Conservation (phyloP, 2,888 invertebrate species). For the Agonopterix subpropinquella region DNA sequence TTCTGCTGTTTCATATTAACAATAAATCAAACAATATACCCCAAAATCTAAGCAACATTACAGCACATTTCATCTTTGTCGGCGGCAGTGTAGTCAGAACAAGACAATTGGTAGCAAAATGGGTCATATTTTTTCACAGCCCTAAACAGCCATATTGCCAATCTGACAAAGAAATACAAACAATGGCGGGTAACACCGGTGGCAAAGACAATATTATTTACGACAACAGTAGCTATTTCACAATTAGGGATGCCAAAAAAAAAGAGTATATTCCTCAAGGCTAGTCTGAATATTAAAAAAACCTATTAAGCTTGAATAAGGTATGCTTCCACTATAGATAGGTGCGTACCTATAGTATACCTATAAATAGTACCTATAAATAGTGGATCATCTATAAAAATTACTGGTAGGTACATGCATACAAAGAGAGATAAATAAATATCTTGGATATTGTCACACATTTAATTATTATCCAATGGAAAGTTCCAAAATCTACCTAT, state of each 20-base stretch:
- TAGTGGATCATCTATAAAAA: no score
- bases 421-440: no score
- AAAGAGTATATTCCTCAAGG: constrained; percentile 1
- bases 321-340: no score
- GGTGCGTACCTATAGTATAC: no score
- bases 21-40: no score
- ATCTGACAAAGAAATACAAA: constrained; percentile 39
- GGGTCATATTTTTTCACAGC: constrained; percentile 42
- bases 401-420: no score
- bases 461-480: no score
- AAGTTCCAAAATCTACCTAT: no score
- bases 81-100: neutral
- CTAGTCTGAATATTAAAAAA: neutral
- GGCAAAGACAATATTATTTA: constrained; percentile 59
- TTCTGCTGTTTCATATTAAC: no score
- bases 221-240: constrained; percentile 54
- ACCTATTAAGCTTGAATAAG: no score
- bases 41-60: neutral
- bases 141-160: constrained; percentile 33
- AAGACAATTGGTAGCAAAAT: constrained; percentile 36
- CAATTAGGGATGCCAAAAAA: constrained; percentile 41
- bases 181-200: constrained; percentile 65
- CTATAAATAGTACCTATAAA: no score
- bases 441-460: no score
- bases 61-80: constrained; percentile 2